phyloP scores from a whole-genome alignment of 2,113 vertebrate species.

The Orthonyx spaldingii region DNA sequence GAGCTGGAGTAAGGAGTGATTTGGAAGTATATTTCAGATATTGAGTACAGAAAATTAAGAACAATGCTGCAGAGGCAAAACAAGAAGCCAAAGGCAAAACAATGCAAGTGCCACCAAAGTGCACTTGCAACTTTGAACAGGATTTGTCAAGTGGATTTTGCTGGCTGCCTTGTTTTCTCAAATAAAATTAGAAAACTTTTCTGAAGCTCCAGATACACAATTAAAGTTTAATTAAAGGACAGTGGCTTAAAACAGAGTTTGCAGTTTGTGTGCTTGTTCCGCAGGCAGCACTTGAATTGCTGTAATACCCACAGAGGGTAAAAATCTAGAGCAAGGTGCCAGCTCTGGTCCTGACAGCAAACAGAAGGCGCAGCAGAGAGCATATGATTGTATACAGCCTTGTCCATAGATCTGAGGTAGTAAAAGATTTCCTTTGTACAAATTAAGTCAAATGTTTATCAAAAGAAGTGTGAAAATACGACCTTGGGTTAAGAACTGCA shows the following conservation, averaged over 20 bases:
- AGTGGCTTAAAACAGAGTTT: not conserved
- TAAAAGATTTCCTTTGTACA: not conserved
- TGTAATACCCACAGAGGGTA: not conserved
- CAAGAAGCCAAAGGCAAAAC: not conserved
- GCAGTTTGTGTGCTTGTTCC: not conserved
- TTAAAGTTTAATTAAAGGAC: not conserved
- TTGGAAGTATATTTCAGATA: not conserved
- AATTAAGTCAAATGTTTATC: not conserved
- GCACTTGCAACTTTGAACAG: not conserved
- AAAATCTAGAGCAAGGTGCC: not conserved
- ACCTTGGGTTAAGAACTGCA: not conserved
- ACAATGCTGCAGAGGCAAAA: not conserved
- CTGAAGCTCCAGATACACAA: not conserved
- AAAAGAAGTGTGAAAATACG: not conserved
- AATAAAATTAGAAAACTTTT: not conserved
- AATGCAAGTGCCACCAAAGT: not conserved
- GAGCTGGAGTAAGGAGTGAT: not conserved
- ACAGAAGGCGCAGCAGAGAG: not conserved
- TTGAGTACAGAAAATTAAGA: not conserved
- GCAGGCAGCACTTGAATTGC: not conserved
- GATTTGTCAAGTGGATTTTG: not conserved
- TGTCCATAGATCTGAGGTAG: not conserved
- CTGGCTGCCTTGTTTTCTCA: not conserved
- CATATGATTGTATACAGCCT: not conserved
- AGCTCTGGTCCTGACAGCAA: not conserved